phyloP scores from a whole-genome alignment of 2,797 vertebrate genomes.

The Fringilla coelebs region DNA sequence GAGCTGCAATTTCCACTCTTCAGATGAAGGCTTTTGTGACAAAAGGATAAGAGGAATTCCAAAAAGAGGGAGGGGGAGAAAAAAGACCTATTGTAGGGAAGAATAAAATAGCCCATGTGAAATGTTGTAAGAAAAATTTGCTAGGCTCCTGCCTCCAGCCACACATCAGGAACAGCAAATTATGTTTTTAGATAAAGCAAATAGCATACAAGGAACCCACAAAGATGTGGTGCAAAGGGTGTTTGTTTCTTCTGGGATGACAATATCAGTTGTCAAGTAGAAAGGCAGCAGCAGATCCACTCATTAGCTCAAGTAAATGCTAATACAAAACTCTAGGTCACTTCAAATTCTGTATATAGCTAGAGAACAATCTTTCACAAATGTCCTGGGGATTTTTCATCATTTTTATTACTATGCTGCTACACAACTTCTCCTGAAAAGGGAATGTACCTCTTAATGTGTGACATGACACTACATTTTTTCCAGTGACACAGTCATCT shows the following conservation, averaged over 20 bases:
- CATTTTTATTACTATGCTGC: background rate
- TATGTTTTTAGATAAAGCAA: background rate
- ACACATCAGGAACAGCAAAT: background rate
- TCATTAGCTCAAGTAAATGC: constrained; percentile 15
- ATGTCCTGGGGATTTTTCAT: background rate
- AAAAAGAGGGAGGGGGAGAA: background rate
- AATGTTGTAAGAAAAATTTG: background rate
- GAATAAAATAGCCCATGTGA: background rate
- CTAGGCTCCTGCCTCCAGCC: background rate
- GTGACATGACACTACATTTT: background rate
- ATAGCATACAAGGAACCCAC: background rate
- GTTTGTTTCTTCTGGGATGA: background rate
- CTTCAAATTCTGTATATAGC: background rate
- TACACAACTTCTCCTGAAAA: background rate
- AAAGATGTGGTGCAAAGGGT: background rate
- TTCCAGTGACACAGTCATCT: background rate
- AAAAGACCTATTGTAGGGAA: background rate
- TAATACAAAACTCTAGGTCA: background rate
- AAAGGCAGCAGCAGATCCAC: background rate
- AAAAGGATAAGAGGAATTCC: background rate
- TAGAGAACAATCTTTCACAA: background rate
- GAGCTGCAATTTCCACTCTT: background rate
- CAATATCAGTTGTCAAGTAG: background rate
- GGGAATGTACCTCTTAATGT: background rate
- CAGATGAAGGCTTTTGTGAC: background rate